Evolutionary conservation across 2,888 invertebrate species (phyloP), one percentile per base, ranked within the genome.

Genomic region (Diarsia dahlii): DNA sequence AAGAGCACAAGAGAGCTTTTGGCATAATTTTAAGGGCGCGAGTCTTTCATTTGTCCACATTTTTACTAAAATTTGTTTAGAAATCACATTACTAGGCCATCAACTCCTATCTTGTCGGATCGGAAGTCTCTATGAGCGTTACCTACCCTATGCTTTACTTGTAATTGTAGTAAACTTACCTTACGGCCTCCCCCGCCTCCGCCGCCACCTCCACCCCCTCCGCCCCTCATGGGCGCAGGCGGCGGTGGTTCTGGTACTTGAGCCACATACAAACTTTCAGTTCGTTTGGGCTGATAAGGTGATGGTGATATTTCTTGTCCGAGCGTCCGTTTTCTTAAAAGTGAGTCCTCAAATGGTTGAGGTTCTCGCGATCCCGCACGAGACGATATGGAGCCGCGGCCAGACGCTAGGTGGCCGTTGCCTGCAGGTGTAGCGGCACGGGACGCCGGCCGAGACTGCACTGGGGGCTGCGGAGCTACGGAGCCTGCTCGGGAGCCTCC

Each of bases 281-380:
- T 99, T 91, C 99, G 97, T 95, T 99, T 99, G 78, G 99, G 99
- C 94, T 99, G 98, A 90, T 98, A 98, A 78, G 97, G 98, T 88
- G 99, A 99, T 81, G 99, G 98, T 90, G 98, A 97, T 93, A 99
- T 99, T 93, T 99, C 99, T 96, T 99, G 99, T 81, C 98, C 98
- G 76, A 99, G 97, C 86, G 97, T 98, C 89, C 98, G 97, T 93
- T 98, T 98, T 91, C 98, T 97, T 90, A 99, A 92, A 81, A 98
- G 97, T 72, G 98, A 98, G 74, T 98, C 98, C 93, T 99, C 99
- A 93, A 99, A 98, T 60, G 98, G 98, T 86, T 97, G 97, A 56
- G 95, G 92, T 72, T 97, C 95, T 76, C 95, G 93, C 28, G 96
- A 95, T 65, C 93, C 89, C 28, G 97, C 97, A 52, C 95, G 94